phyloP scores from a whole-genome alignment of 1,140 invertebrate species.

The Dendroctonus ponderosae region DNA sequence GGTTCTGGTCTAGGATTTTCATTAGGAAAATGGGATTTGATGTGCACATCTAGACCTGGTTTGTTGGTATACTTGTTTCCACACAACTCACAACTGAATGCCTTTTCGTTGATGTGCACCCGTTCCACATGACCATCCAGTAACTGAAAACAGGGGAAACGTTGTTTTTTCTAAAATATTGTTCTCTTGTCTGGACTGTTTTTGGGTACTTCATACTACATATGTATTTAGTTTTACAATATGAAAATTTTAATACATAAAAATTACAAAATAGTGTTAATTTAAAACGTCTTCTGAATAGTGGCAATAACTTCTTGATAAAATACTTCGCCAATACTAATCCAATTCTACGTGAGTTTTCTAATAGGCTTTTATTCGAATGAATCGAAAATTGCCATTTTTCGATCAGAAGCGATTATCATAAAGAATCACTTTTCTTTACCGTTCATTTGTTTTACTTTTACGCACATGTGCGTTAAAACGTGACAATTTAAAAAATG shows the following conservation, averaged over 20 bases:
- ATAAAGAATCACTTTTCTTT: too few relatives aligned
- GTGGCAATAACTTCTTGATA: neutral
- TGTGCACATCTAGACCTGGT: slow-evolving; percentile 39
- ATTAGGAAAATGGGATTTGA: slow-evolving; percentile 50
- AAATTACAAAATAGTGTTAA: neutral
- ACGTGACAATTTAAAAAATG: too few relatives aligned
- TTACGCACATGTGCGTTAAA: too few relatives aligned
- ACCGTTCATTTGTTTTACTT: too few relatives aligned
- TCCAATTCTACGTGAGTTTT: too few relatives aligned
- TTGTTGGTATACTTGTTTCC: slow-evolving; percentile 38
- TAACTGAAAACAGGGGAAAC: neutral
- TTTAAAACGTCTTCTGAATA: neutral
- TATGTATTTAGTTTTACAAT: neutral
- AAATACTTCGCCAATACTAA: neutral
- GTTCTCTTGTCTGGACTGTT: neutral
- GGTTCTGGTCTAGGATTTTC: slow-evolving; percentile 60
- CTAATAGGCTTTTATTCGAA: too few relatives aligned
- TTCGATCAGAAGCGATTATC: too few relatives aligned
- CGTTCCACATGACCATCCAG: slow-evolving; percentile 15
- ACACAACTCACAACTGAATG: slow-evolving; percentile 32
- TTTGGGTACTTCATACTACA: too few relatives aligned
- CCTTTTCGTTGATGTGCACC: slow-evolving; percentile 24
- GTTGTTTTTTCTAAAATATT: neutral
- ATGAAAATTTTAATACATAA: neutral
- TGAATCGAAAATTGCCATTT: too few relatives aligned